Conservation (phyloP, 2,113 vertebrate genomes). For the Emydura subglobosa region DNA sequence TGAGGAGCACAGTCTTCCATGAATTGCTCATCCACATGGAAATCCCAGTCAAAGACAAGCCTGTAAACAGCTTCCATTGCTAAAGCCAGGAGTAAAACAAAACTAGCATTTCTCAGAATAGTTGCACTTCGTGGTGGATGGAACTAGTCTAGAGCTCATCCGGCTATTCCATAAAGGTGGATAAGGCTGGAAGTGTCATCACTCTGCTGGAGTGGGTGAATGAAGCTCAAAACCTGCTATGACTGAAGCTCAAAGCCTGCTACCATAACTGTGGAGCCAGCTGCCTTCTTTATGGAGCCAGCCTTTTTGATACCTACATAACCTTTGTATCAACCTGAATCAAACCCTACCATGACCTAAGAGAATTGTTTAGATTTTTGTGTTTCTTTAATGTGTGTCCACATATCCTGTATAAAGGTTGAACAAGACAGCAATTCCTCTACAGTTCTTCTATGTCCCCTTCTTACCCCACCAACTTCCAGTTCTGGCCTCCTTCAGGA, state of each 20-base stretch:
- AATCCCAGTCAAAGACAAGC: background rate
- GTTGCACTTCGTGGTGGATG: background rate
- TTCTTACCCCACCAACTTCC: background rate
- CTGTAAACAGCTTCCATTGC: background rate
- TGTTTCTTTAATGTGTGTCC: background rate
- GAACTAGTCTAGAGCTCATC: background rate
- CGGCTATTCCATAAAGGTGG: background rate
- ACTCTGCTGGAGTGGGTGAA: background rate
- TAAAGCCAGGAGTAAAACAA: background rate
- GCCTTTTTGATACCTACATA: background rate
- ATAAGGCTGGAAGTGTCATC: background rate
- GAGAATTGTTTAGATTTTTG: background rate
- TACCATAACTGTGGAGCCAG: background rate
- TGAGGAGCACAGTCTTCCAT: fast-evolving
- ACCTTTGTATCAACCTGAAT: background rate
- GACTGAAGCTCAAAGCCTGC: background rate
- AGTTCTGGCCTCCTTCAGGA: background rate
- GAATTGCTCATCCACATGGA: background rate
- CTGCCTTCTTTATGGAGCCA: background rate
- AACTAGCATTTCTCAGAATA: background rate
- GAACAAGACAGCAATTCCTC: background rate
- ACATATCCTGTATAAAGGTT: background rate
- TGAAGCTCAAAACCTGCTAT: background rate
- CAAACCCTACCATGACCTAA: background rate
- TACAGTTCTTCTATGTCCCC: background rate